Evolutionary conservation across 1,140 invertebrate genomes (phyloP).

Genomic region (Amphibalanus amphitrite): DNA sequence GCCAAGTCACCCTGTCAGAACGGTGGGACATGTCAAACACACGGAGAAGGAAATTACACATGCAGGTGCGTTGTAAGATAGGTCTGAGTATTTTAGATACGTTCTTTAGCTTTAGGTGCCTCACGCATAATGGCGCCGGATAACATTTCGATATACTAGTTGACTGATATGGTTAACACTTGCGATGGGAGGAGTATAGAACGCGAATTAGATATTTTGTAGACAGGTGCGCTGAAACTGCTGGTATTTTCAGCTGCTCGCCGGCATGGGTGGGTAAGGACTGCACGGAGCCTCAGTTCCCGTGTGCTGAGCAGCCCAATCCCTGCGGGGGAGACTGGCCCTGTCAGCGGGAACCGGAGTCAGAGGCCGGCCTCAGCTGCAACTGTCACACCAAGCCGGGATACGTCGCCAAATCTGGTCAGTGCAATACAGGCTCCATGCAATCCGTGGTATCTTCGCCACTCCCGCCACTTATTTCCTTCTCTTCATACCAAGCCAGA

Average conservation of each 20-base stretch:
- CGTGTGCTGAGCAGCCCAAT: not conserved
- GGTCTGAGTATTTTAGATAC: too few relatives aligned
- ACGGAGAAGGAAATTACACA: not conserved
- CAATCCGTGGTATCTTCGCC: too few relatives aligned
- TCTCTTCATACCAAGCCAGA: too few relatives aligned
- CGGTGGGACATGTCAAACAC: not conserved
- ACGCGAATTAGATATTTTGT: too few relatives aligned
- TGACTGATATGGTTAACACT: too few relatives aligned
- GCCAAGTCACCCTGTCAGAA: constrained; percentile 3
- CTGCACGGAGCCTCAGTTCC: not conserved
- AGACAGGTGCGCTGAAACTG: too few relatives aligned
- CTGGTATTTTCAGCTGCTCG: not conserved
- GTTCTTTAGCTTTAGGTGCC: too few relatives aligned
- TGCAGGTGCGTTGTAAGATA: not conserved
- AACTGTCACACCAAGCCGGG: not conserved
- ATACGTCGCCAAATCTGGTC: not conserved
- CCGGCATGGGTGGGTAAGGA: not conserved
- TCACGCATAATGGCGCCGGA: too few relatives aligned
- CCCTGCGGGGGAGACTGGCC: not conserved
- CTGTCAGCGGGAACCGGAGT: not conserved
- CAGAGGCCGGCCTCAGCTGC: not conserved
- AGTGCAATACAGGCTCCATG: too few relatives aligned
- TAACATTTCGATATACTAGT: too few relatives aligned
- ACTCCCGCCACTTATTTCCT: too few relatives aligned
- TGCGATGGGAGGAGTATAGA: too few relatives aligned